Evolutionary conservation across 2,113 vertebrate species (phyloP).

Genomic region (Xenopus laevis): DNA sequence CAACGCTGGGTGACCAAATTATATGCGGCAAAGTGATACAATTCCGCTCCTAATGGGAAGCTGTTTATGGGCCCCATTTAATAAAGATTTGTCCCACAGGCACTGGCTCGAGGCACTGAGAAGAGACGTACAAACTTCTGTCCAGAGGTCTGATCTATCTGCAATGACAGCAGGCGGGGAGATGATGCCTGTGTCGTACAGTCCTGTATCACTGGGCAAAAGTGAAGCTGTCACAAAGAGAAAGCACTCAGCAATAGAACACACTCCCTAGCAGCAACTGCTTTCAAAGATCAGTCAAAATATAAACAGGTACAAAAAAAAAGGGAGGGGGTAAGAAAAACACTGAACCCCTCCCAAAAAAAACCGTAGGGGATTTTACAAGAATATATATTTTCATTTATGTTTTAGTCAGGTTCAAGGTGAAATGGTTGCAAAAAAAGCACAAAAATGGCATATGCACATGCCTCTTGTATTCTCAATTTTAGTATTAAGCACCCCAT

Average conservation of each 20-base stretch:
- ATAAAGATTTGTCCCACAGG: constrained; percentile 46
- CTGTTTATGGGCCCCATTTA: constrained; percentile 46
- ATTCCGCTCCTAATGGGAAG: constrained; percentile 45
- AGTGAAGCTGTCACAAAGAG: constrained; percentile 10
- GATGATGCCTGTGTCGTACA: background rate
- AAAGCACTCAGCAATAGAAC: background rate
- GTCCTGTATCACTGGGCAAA: constrained; percentile 16
- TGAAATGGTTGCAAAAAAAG: too few relatives aligned
- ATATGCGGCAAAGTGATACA: constrained; percentile 46
- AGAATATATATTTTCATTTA: too few relatives aligned
- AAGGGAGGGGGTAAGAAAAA: too few relatives aligned
- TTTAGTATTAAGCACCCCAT: too few relatives aligned
- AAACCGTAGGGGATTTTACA: too few relatives aligned
- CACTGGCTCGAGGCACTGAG: constrained; percentile 37
- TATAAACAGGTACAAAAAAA: too few relatives aligned
- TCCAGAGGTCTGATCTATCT: constrained; percentile 42
- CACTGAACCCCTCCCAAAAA: too few relatives aligned
- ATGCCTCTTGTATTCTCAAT: too few relatives aligned
- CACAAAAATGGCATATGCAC: too few relatives aligned
- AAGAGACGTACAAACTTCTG: constrained; percentile 40
- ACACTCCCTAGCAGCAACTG: too few relatives aligned
- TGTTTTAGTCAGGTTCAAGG: too few relatives aligned
- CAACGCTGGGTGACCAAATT: constrained; percentile 46
- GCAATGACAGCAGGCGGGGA: constrained; percentile 15
- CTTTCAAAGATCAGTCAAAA: too few relatives aligned